phyloP scores from a whole-genome alignment of 2,113 vertebrate species.

The Cervus canadensis region DNA sequence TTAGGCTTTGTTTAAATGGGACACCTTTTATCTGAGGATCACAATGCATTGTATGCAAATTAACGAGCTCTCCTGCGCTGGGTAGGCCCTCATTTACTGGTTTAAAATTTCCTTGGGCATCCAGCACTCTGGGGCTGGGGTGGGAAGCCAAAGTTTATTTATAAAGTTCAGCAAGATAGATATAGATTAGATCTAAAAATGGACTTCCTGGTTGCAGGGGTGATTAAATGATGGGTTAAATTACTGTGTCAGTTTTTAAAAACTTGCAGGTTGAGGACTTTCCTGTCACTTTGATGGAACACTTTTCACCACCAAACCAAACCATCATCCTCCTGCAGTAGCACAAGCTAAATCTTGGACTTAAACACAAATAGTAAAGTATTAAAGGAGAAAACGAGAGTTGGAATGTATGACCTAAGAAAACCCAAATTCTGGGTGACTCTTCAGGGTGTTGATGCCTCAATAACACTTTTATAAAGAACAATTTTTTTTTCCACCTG shows the following conservation, averaged over 20 bases:
- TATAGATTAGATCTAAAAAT: slow-evolving; percentile 57
- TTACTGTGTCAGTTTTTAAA: slow-evolving; percentile 17
- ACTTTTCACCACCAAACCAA: neutral
- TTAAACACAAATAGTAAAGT: neutral
- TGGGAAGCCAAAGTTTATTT: slow-evolving; percentile 52
- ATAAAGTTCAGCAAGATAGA: slow-evolving; percentile 17
- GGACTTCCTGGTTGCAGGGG: slow-evolving; percentile 51
- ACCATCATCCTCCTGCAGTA: neutral
- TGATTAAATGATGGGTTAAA: slow-evolving; percentile 38
- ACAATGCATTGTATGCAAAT: slow-evolving; percentile 8
- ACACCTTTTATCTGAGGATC: slow-evolving; percentile 45
- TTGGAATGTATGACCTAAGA: neutral
- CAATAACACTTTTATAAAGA: accelerated
- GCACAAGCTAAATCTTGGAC: neutral
- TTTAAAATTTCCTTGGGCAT: slow-evolving; percentile 7
- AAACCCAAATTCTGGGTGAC: neutral
- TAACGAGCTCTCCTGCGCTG: neutral
- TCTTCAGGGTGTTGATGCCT: neutral
- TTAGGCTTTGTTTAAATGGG: neutral
- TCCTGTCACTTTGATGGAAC: neutral
- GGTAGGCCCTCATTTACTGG: slow-evolving; percentile 3
- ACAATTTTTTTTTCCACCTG: neutral
- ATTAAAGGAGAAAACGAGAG: neutral
- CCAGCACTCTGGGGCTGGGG: neutral
- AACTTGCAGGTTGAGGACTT: slow-evolving; percentile 1